phyloP scores from a whole-genome alignment of 1,140 invertebrate genomes.

The Parapsyche elsis region DNA sequence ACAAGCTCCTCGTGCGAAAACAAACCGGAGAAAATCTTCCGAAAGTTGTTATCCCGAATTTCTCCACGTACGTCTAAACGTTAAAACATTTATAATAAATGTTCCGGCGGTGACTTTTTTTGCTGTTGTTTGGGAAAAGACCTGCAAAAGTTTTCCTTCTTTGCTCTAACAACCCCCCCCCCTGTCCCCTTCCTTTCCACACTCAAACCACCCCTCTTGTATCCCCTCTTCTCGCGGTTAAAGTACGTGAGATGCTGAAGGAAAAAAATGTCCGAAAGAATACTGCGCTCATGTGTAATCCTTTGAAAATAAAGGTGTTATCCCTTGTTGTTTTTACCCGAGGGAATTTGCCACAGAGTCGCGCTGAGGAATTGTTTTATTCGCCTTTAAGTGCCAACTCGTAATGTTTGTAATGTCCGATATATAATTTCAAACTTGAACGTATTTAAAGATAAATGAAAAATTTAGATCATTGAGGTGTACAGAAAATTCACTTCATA shows the following conservation, averaged over 20 bases:
- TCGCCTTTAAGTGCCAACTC: too few relatives aligned
- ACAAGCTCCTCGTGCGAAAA: slow-evolving; percentile 34
- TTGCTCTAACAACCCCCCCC: not conserved
- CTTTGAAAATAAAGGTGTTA: slow-evolving; percentile 48
- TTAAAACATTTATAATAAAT: slow-evolving; percentile 51
- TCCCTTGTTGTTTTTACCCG: slow-evolving; percentile 46
- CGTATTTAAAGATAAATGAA: too few relatives aligned
- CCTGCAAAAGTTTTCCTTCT: slow-evolving; percentile 33
- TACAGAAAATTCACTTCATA: too few relatives aligned
- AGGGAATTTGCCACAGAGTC: slow-evolving; percentile 37
- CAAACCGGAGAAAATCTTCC: slow-evolving; percentile 30
- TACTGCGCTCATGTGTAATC: slow-evolving; percentile 47
- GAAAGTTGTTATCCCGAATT: slow-evolving; percentile 46
- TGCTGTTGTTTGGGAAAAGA: slow-evolving; percentile 41
- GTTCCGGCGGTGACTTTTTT: slow-evolving; percentile 45
- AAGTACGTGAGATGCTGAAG: slow-evolving; percentile 46
- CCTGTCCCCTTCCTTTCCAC: not conserved
- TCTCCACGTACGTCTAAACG: slow-evolving; percentile 43
- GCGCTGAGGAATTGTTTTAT: not conserved
- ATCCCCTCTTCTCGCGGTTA: not conserved
- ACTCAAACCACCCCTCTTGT: not conserved
- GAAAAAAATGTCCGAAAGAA: slow-evolving; percentile 45
- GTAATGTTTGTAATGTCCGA: too few relatives aligned
- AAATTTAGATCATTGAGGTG: too few relatives aligned
- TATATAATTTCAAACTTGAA: too few relatives aligned